These are phyloP conservation scores for Drosophila eohydei DNA, from an alignment of 2,888 invertebrate genomes.

Conservation along the genomic window DNA sequence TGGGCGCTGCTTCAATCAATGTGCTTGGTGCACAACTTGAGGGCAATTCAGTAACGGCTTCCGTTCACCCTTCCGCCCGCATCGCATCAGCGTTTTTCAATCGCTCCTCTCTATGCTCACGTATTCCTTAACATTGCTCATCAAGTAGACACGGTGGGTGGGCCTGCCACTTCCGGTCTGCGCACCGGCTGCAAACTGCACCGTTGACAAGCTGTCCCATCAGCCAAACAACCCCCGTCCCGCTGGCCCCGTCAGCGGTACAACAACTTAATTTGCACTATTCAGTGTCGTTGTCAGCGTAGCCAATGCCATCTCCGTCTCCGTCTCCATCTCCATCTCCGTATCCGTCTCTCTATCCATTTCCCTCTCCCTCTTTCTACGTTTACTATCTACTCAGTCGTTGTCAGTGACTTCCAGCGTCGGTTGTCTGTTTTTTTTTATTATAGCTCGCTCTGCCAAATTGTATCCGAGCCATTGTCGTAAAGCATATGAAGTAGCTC, in stretches of 20 bases:
- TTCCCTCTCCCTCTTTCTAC: background rate
- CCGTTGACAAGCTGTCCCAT: constrained; percentile 67
- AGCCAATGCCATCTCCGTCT: constrained; percentile 27
- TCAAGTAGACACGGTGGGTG: constrained; percentile 55
- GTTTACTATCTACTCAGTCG: background rate
- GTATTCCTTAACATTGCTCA: constrained; percentile 46
- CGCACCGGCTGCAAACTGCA: constrained; percentile 65
- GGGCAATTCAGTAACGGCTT: constrained; percentile 27
- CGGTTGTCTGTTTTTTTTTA: constrained; percentile 50
- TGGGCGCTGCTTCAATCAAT: constrained; percentile 29
- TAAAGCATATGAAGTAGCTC: constrained; percentile 65
- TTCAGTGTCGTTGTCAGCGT: constrained; percentile 54
- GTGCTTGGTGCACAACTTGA: constrained; percentile 9
- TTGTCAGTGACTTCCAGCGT: constrained; percentile 33
- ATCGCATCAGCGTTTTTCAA: constrained; percentile 19
- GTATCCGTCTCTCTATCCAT: constrained; percentile 7
- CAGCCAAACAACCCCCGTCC: constrained; percentile 20
- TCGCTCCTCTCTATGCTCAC: constrained; percentile 26
- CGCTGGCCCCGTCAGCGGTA: constrained; percentile 10
- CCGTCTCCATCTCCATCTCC: constrained; percentile 8
- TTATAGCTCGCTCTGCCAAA: constrained; percentile 70
- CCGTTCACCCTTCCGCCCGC: background rate
- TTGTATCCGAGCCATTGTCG: constrained; percentile 75
- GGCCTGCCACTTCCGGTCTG: constrained; percentile 47
- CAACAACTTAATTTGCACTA: constrained; percentile 78